A percentile compares a stretch with the other conserved stretches of the same genome.
These are phyloP conservation scores for Pachycephus smyrnensis DNA, from an alignment of 2,888 invertebrate genomes.

Conservation along the genomic window DNA sequence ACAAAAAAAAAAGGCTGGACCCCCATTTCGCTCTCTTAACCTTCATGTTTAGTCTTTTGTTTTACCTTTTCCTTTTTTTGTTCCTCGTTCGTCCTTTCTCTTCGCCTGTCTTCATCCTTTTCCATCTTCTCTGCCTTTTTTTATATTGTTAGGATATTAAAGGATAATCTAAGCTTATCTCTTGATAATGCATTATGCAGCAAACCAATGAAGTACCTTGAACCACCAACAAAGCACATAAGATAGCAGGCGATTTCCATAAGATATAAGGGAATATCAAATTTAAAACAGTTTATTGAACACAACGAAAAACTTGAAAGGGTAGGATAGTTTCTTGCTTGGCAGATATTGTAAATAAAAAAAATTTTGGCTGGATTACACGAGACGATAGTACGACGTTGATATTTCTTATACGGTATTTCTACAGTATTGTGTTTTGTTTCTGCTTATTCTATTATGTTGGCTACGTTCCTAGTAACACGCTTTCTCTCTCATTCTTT, in stretches of 20 bases:
- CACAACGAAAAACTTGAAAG: conserved; percentile 38
- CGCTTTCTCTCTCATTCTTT: conserved; percentile 7
- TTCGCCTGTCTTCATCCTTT: too few relatives aligned
- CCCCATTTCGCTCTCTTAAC: too few relatives aligned
- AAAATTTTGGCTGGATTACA: conserved; percentile 29
- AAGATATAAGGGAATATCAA: not conserved
- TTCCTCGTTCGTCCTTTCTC: too few relatives aligned
- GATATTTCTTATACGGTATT: not conserved
- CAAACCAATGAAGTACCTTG: too few relatives aligned
- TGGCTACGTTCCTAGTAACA: conserved; percentile 13
- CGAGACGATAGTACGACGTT: conserved; percentile 36
- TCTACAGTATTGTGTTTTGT: conserved; percentile 4
- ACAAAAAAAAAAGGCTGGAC: too few relatives aligned
- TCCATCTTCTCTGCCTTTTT: too few relatives aligned
- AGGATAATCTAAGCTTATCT: too few relatives aligned
- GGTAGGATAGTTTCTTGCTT: not conserved
- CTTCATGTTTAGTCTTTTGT: too few relatives aligned
- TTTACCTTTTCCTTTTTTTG: too few relatives aligned
- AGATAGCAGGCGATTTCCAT: not conserved
- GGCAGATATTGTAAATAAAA: conserved; percentile 40
- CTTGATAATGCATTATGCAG: too few relatives aligned
- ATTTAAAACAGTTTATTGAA: conserved; percentile 37
- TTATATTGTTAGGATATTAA: too few relatives aligned
- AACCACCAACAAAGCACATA: not conserved
- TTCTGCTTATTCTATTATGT: conserved; percentile 27